These are phyloP conservation scores for Stictocephala bisonia DNA, from an alignment of 2,888 invertebrate genomes.

Conservation along the genomic window DNA sequence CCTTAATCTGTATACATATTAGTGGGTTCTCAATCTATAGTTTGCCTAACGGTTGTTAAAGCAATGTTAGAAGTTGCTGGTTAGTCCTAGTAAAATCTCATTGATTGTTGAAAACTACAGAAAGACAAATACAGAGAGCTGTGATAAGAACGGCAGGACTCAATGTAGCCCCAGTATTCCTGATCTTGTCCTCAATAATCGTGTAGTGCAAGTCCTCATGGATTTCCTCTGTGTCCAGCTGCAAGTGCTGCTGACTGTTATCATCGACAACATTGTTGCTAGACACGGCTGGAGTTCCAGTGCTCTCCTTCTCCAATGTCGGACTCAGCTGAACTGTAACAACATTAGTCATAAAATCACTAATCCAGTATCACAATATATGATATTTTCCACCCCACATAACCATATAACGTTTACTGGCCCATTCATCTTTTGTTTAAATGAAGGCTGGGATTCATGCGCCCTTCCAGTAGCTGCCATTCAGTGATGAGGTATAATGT, in stretches of 20 bases:
- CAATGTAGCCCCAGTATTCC: neutral
- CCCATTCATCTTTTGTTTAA: too few relatives aligned
- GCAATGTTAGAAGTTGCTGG: neutral
- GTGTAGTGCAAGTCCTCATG: conserved; percentile 59
- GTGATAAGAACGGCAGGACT: neutral
- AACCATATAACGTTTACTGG: too few relatives aligned
- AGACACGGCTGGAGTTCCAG: neutral
- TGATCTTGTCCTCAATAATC: conserved; percentile 52
- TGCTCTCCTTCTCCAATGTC: neutral
- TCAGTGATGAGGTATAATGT: too few relatives aligned
- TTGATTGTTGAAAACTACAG: neutral
- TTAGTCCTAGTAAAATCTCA: neutral
- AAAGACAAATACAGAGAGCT: neutral
- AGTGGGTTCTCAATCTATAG: too few relatives aligned
- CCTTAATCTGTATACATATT: too few relatives aligned
- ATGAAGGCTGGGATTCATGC: too few relatives aligned
- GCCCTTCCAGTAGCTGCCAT: too few relatives aligned
- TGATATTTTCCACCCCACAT: too few relatives aligned
- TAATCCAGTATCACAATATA: too few relatives aligned
- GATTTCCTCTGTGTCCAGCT: conserved; percentile 57
- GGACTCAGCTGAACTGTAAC: conserved; percentile 21
- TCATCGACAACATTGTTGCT: conserved; percentile 46
- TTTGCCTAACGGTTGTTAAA: too few relatives aligned
- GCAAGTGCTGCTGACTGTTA: conserved; percentile 53
- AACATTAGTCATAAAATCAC: too few relatives aligned